Percentiles rank a stretch among this genome's conserved stretches.
Evolutionary conservation across 2,113 vertebrate genomes (phyloP).

Genomic region (Indri indri): DNA sequence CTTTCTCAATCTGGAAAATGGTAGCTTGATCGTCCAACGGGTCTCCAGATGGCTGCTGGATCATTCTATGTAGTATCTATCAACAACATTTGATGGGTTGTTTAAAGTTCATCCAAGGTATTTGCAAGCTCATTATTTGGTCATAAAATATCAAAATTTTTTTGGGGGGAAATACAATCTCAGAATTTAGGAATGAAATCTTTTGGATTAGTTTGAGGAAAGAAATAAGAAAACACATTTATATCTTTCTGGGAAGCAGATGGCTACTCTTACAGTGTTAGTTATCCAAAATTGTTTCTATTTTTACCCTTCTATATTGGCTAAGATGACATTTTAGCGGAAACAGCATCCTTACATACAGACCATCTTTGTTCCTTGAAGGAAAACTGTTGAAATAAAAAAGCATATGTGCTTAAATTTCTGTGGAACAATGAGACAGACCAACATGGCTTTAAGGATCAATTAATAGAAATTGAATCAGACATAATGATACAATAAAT

Average conservation of each 20-base stretch:
- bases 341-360: conserved; percentile 50
- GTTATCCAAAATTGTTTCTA: conserved; percentile 67
- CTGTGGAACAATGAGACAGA: background rate
- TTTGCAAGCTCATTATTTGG: conserved; percentile 44
- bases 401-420: background rate
- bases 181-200: conserved; percentile 45
- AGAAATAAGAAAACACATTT: conserved; percentile 54
- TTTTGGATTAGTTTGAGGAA: conserved; percentile 39
- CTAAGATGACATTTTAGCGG: conserved; percentile 61
- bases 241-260: conserved; percentile 71
- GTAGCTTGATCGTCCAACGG: conserved; percentile 30
- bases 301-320: conserved; percentile 63
- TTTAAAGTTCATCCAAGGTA: conserved; percentile 56
- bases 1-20: conserved; percentile 66
- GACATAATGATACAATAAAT: background rate
- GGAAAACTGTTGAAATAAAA: conserved; percentile 42
- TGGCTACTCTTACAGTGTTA: conserved; percentile 71
- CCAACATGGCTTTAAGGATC: background rate
- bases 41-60: conserved; percentile 61
- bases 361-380: conserved; percentile 59
- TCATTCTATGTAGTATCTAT: conserved; percentile 9
- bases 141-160: conserved; percentile 40
- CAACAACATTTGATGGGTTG: conserved; percentile 47
- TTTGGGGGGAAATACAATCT: conserved; percentile 1
- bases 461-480: background rate